Base-by-base conservation (phyloP, 2,888 invertebrate species). In the Blastobasis lacticolella region DNA sequence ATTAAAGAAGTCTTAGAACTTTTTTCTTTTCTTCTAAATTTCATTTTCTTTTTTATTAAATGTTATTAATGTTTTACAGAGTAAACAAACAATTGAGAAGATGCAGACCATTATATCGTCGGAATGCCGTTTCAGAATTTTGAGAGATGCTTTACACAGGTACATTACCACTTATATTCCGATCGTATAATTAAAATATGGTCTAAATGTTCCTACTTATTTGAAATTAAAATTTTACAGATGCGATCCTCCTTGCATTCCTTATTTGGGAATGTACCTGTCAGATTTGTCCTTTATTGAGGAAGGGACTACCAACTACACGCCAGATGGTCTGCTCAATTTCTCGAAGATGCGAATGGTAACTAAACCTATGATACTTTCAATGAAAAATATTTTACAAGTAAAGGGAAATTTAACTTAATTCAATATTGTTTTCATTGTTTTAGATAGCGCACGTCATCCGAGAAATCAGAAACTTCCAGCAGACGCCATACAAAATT, bases 341-440 rank as follows among this genome's bases (percentile, higher is more conserved):
- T 97, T 97, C 81, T 96, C 97, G 5, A 97, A 97, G 83, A 96
- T 97, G 96, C 90, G 97, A 86, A 97, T 97, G 97, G 96, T 96
- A 81, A 73, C 79, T 44, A 45, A 46, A 38, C 6, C 41, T 40
- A 58, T 58, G 57, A 2, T 10, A 45, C 8, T 41, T n/a, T 23
- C 7, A 44, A 48, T 40, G 48, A 36, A 23, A 23, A 23, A 23
- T 23, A 23, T 23, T 2, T 2, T 23, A 23, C 3, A 23, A 23
- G 3, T 23, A 1, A 23, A 23, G 23, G 23, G 23, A 23, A 23
- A n/a, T n/a, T n/a, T n/a, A 23, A 23, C 3, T 23, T 23, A 23
- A 23, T 23, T 23, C 3, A 23, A 23, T 23, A 23, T 23, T 38
- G 45, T 49, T 43, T 38, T n/a, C 43, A 57, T 38, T 10, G 37